Percentiles rank a stretch among this genome's conserved stretches.
Evolutionary conservation across 2,113 vertebrate species (phyloP).

Genomic region (Sphyrna mokarran): DNA sequence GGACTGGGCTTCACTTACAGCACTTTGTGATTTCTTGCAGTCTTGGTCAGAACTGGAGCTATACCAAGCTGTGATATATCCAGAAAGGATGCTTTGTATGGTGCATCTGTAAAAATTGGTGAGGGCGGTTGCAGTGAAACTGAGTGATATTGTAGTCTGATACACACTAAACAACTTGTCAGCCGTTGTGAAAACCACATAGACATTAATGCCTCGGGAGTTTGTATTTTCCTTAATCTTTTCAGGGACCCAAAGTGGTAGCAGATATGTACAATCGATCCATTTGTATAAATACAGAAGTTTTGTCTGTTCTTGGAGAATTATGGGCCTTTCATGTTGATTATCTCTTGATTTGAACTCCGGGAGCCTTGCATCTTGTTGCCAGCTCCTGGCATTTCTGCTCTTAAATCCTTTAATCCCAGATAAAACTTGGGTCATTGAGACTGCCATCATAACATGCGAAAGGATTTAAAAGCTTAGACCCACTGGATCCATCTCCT

Average conservation of each 20-base stretch:
- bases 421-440: not conserved
- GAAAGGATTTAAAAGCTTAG: not conserved
- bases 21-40: no score
- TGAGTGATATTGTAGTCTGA: not conserved
- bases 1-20: no score
- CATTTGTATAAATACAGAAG: not conserved
- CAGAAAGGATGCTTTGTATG: no score
- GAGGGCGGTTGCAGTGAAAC: not conserved
- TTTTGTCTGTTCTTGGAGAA: not conserved
- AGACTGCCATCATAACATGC: not conserved
- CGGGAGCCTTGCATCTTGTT: not conserved
- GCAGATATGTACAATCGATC: not conserved
- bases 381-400: not conserved
- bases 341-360: not conserved
- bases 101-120: no score
- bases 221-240: not conserved
- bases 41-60: no score
- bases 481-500: not conserved
- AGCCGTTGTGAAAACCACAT: not conserved
- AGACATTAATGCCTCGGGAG: not conserved
- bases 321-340: not conserved
- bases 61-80: no score
- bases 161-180: not conserved
- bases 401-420: slow-evolving; percentile 3
- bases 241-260: not conserved